A percentile compares a stretch with the other conserved stretches of the same genome.
Conservation (phyloP, 2,888 invertebrate genomes). For the Drosophila paracracens region DNA sequence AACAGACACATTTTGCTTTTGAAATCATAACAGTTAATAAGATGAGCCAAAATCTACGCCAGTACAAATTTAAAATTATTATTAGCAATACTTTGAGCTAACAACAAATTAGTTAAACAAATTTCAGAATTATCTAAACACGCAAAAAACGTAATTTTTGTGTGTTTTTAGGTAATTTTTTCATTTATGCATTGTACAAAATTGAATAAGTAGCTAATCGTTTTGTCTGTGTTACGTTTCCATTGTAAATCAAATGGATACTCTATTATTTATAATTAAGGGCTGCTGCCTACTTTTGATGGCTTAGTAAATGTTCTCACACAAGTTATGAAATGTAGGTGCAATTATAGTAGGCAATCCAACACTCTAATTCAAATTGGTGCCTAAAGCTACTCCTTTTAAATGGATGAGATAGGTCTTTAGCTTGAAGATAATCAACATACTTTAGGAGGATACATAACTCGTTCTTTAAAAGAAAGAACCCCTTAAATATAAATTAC, state of each 20-base stretch:
- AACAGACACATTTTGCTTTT: constrained; percentile 5
- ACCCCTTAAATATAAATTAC: not conserved
- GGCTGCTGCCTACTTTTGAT: constrained; percentile 17
- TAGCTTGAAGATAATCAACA: constrained; percentile 14
- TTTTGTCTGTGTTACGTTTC: constrained; percentile 11
- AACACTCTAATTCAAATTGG: constrained; percentile 4
- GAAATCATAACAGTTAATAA: constrained; percentile 5
- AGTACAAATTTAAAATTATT: constrained; percentile 14
- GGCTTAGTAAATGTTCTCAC: not conserved
- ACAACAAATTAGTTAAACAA: constrained; percentile 1
- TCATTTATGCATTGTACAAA: constrained; percentile 16
- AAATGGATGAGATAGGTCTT: constrained; percentile 9
- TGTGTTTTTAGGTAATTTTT: constrained; percentile 26
- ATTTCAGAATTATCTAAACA: constrained; percentile 8
- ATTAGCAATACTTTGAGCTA: constrained; percentile 5
- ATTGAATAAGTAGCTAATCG: constrained; percentile 36
- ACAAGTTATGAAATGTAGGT: not conserved
- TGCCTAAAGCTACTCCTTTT: not conserved
- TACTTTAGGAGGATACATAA: constrained; percentile 3
- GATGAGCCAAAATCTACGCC: constrained; percentile 8
- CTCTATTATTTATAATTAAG: constrained; percentile 3
- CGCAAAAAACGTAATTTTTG: constrained; percentile 22
- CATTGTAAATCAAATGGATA: constrained; percentile 1
- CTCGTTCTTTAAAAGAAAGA: not conserved
- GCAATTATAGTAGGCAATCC: constrained; percentile 16